Conservation (phyloP, 1,140 invertebrate species). For the Megalopta genalis region DNA sequence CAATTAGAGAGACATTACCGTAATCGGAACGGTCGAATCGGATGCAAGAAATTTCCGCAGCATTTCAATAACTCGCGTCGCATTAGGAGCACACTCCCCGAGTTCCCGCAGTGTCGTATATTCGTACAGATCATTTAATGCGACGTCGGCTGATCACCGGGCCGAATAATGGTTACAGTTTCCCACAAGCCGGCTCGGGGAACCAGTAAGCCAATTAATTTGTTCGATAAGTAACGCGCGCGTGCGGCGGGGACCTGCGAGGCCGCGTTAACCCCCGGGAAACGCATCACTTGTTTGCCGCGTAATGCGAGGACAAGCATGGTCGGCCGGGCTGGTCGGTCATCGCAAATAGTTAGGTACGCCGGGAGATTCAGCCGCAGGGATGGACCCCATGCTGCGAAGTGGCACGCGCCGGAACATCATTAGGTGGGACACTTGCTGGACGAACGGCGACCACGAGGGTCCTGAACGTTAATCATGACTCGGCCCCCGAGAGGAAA, state of each 20-base stretch:
- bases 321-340: constrained; percentile 45
- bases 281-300: constrained; percentile 74
- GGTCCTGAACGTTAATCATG: constrained; percentile 46
- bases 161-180: constrained; percentile 12
- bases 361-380: constrained; percentile 35
- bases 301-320: constrained; percentile 66
- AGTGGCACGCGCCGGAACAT: constrained; percentile 78
- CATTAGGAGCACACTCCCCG: neutral
- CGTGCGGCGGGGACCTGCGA: constrained; percentile 44
- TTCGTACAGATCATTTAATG: constrained; percentile 37
- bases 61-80: neutral
- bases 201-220: constrained; percentile 76
- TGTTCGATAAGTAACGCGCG: constrained; percentile 71
- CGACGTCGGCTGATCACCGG: neutral
- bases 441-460: constrained; percentile 39
- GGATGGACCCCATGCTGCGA: constrained; percentile 69
- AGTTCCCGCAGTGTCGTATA: neutral
- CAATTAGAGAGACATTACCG: too few relatives aligned
- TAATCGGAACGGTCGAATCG: too few relatives aligned
- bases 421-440: constrained; percentile 79
- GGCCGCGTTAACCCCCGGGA: constrained; percentile 54
- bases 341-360: constrained; percentile 65
- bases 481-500: constrained; percentile 30
- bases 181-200: constrained; percentile 37
- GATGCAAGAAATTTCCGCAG: too few relatives aligned